Conservation (phyloP, 2,113 vertebrate species). For the Callipepla squamata region DNA sequence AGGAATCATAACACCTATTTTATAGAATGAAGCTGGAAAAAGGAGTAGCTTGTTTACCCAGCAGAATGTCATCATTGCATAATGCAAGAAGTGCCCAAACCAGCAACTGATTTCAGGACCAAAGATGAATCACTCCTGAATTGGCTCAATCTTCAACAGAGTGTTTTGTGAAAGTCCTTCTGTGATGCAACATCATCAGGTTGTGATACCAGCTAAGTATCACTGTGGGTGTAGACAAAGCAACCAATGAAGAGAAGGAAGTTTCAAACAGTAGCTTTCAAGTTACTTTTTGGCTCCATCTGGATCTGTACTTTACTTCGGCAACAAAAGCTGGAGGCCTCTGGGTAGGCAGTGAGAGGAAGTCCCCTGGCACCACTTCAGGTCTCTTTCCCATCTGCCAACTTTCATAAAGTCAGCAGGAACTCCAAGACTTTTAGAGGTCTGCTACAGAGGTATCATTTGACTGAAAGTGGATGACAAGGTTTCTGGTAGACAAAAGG, state of each 20-base stretch:
- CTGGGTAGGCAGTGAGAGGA: not conserved
- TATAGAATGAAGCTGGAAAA: not conserved
- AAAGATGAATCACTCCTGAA: constrained; percentile 44
- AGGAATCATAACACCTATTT: not conserved
- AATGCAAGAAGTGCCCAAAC: constrained; percentile 20
- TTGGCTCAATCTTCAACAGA: not conserved
- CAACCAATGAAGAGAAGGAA: accelerated
- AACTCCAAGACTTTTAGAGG: not conserved
- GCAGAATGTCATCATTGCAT: not conserved
- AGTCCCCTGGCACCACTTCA: not conserved
- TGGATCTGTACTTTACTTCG: not conserved
- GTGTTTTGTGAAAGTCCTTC: not conserved
- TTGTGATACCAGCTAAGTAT: not conserved
- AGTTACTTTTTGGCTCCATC: accelerated
- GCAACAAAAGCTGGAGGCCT: not conserved
- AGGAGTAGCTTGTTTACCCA: constrained; percentile 53
- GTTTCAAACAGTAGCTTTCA: not conserved
- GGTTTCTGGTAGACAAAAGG: not conserved
- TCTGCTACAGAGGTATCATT: not conserved
- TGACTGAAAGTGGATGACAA: not conserved
- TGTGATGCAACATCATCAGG: constrained; percentile 25
- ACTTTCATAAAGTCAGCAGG: not conserved
- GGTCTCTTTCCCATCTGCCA: not conserved
- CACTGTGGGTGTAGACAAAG: accelerated
- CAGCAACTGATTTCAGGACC: constrained; percentile 45